phyloP scores from a whole-genome alignment of 2,797 vertebrate genomes.

The Holocentrus rufus region DNA sequence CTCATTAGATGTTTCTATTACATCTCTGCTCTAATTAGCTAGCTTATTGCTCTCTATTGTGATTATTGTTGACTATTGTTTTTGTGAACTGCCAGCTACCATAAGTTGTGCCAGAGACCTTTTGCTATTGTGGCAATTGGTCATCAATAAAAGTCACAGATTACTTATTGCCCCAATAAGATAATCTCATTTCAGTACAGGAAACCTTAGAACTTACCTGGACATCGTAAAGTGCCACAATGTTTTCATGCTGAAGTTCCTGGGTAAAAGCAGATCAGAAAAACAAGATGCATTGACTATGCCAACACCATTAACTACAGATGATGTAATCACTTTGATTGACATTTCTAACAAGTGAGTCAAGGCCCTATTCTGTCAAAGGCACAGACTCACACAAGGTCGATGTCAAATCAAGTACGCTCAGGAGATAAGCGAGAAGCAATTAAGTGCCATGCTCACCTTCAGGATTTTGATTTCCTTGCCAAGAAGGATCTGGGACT shows the following conservation, averaged over 20 bases:
- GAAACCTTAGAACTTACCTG: constrained; percentile 84
- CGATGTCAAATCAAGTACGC: constrained; percentile 18
- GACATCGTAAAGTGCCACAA: constrained; percentile 97
- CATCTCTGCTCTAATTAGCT: no score
- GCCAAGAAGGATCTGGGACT: constrained; percentile 92
- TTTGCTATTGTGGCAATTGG: background rate
- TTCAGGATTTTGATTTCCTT: constrained; percentile 92
- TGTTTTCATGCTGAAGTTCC: constrained; percentile 99
- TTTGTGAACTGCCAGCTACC: no score
- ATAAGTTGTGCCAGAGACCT: no score
- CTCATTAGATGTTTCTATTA: no score
- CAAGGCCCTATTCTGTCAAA: background rate
- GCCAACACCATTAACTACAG: background rate
- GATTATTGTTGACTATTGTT: no score
- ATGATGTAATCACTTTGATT: constrained; percentile 3
- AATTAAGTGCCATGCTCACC: constrained; percentile 71
- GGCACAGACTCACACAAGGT: background rate
- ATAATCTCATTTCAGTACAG: background rate
- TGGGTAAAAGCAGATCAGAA: constrained; percentile 75
- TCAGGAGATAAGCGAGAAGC: constrained; percentile 23
- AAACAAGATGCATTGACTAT: constrained; percentile 18
- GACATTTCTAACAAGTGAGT: constrained; percentile 9
- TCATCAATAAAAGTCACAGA: background rate
- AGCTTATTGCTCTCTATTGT: no score
- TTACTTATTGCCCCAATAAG: background rate